Conservation (phyloP, 2,888 invertebrate genomes). For the Caradrina kadenii region DNA sequence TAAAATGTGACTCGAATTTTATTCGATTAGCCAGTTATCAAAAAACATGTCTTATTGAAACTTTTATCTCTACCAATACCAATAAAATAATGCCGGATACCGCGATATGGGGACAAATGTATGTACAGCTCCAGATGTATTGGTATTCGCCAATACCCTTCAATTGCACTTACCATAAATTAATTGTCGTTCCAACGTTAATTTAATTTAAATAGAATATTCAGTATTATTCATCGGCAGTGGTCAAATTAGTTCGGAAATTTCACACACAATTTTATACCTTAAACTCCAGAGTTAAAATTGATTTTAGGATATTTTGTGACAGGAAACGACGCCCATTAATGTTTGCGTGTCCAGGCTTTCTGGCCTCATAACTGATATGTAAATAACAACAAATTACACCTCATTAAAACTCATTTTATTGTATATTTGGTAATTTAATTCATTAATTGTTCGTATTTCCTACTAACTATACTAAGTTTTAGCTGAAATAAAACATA, state of each 20-base stretch:
- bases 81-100: conserved; percentile 50
- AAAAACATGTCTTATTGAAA: conserved; percentile 38
- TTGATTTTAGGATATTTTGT: conserved; percentile 17
- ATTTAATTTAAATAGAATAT: conserved; percentile 63
- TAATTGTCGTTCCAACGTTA: conserved; percentile 61
- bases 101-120: conserved; percentile 4
- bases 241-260: conserved; percentile 51
- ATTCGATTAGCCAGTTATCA: conserved; percentile 59
- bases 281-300: conserved; percentile 2
- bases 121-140: conserved; percentile 29
- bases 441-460: conserved; percentile 56
- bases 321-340: conserved; percentile 44
- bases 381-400: conserved; percentile 65
- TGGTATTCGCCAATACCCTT: conserved; percentile 61
- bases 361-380: conserved; percentile 55
- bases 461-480: conserved; percentile 43
- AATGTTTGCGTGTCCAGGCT: conserved; percentile 56
- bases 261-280: conserved; percentile 24
- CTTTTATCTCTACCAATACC: conserved; percentile 49
- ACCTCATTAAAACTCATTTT: conserved; percentile 59
- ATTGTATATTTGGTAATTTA: conserved; percentile 57
- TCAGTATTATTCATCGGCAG: conserved; percentile 47
- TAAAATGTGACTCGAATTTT: conserved; percentile 35
- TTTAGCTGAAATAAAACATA: conserved; percentile 65
- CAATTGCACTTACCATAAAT: conserved; percentile 65